Evolutionary conservation across 2,113 vertebrate genomes (phyloP).

Genomic region (Microcebus griseorufus): DNA sequence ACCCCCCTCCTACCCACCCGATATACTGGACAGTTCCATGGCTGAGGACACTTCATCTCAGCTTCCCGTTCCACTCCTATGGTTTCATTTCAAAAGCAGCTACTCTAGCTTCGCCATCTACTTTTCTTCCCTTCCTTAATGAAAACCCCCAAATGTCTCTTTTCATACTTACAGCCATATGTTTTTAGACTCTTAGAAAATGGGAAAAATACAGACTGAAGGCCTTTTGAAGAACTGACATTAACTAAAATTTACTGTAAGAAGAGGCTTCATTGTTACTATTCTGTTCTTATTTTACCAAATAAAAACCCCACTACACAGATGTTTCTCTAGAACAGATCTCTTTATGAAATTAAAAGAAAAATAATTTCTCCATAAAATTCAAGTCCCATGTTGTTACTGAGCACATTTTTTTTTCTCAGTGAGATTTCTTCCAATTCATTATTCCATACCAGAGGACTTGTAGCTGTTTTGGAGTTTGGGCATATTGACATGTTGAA

Average conservation of each 20-base stretch:
- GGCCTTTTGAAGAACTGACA: not conserved
- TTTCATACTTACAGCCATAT: not conserved
- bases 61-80: not conserved
- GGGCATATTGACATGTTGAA: not conserved
- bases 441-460: not conserved
- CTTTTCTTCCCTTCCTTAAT: not conserved
- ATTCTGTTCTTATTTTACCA: not conserved
- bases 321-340: not conserved
- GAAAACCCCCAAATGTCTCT: not conserved
- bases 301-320: not conserved
- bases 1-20: not conserved
- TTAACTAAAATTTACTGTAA: not conserved
- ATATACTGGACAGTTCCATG: rapidly evolving
- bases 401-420: not conserved
- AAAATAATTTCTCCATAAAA: not conserved
- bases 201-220: not conserved
- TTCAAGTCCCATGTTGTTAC: not conserved
- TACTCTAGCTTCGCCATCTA: not conserved
- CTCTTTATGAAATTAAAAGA: not conserved
- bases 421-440: not conserved
- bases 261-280: not conserved
- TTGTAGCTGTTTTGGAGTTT: not conserved
- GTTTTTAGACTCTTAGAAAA: not conserved
- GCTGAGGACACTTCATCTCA: not conserved
- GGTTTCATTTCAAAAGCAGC: not conserved